phyloP scores from a whole-genome alignment of 2,888 invertebrate species.

The Eudemis profundana region DNA sequence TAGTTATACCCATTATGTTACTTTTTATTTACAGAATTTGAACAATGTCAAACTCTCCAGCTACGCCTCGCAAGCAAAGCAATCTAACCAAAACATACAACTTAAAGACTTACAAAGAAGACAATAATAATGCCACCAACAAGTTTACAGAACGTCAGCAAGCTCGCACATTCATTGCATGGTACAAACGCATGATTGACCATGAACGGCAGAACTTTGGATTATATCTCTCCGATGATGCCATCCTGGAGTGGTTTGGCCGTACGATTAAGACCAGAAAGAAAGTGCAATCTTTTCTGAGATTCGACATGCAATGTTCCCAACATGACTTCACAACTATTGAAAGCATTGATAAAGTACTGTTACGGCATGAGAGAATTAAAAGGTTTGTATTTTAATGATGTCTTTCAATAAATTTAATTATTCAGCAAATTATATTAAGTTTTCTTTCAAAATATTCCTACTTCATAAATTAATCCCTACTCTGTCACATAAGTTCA shows the following conservation, averaged over 20 bases:
- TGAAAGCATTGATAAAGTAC: conserved; percentile 71
- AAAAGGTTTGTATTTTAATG: conserved; percentile 63
- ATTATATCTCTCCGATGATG: conserved; percentile 80
- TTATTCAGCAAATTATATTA: conserved; percentile 25
- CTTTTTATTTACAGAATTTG: conserved; percentile 53
- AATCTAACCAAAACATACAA: conserved; percentile 45
- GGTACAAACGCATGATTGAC: conserved; percentile 81
- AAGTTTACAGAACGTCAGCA: conserved; percentile 63
- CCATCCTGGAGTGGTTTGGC: conserved; percentile 88
- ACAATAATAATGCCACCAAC: conserved; percentile 59
- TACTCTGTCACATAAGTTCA: background rate
- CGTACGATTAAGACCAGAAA: conserved; percentile 85
- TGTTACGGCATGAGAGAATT: conserved; percentile 59
- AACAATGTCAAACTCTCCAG: conserved; percentile 64
- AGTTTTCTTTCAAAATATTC: conserved; percentile 24
- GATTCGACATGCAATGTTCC: conserved; percentile 81
- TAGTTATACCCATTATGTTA: background rate
- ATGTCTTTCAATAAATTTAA: conserved; percentile 42
- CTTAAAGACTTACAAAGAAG: conserved; percentile 55
- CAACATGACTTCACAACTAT: conserved; percentile 80
- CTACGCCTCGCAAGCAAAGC: conserved; percentile 56
- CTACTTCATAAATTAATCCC: conserved; percentile 1
- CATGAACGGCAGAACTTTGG: conserved; percentile 78
- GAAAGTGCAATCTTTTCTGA: conserved; percentile 84
- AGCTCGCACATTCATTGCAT: conserved; percentile 74